A percentile compares a stretch with the other conserved stretches of the same genome.
These are phyloP conservation scores for Drosophila kurseongensis DNA, from an alignment of 1,140 invertebrate genomes.

Conservation along the genomic window DNA sequence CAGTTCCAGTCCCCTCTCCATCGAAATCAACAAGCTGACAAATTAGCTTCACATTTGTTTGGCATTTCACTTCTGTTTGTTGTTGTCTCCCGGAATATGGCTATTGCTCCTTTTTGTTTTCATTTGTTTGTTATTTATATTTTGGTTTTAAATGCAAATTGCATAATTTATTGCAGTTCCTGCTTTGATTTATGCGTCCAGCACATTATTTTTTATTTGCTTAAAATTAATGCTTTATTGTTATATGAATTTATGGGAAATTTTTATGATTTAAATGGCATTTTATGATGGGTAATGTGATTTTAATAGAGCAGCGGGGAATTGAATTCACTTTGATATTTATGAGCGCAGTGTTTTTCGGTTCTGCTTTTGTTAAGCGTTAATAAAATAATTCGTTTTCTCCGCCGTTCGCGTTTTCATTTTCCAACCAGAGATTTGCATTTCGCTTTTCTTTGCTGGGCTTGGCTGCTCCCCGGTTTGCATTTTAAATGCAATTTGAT, in stretches of 20 bases:
- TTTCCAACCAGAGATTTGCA: slow-evolving; percentile 33
- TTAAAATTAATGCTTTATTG: slow-evolving; percentile 47
- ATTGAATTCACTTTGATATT: slow-evolving; percentile 48
- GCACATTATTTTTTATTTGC: slow-evolving; percentile 48
- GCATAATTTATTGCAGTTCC: slow-evolving; percentile 69
- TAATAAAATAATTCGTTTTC: slow-evolving; percentile 50
- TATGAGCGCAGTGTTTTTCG: slow-evolving; percentile 23
- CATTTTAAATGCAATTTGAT: slow-evolving; percentile 51
- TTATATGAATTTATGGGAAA: slow-evolving; percentile 36
- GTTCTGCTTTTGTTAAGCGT: slow-evolving; percentile 29
- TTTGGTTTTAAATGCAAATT: slow-evolving; percentile 69
- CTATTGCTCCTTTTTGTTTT: slow-evolving; percentile 23
- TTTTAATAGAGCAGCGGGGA: slow-evolving; percentile 56
- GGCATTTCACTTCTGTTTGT: slow-evolving; percentile 55
- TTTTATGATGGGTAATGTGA: slow-evolving; percentile 54
- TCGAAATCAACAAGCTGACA: slow-evolving; percentile 56
- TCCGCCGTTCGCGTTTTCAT: slow-evolving; percentile 22
- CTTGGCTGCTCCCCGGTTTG: slow-evolving; percentile 4
- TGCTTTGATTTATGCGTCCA: slow-evolving; percentile 61
- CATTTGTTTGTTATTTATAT: slow-evolving; percentile 59
- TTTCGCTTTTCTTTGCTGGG: slow-evolving; percentile 16
- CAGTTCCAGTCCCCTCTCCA: slow-evolving; percentile 10
- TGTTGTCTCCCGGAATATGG: slow-evolving; percentile 26
- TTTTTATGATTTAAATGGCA: slow-evolving; percentile 59
- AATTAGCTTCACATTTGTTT: slow-evolving; percentile 76